Conservation (phyloP, 2,888 invertebrate species). For the Drosophila ezoana region DNA sequence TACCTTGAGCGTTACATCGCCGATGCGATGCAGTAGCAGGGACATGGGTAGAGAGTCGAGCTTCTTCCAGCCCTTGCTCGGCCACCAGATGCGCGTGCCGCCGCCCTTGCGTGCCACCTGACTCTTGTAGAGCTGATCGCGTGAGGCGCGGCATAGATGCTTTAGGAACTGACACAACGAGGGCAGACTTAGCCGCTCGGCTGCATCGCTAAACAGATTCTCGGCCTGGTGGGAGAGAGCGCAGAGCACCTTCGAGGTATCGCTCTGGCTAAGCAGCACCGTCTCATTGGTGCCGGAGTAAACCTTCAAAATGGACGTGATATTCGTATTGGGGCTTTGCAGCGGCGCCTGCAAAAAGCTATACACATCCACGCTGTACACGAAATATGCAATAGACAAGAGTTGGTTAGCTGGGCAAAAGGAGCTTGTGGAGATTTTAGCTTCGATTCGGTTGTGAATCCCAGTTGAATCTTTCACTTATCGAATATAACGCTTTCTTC, state of each 20-base stretch:
- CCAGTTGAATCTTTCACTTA: too few species aligned
- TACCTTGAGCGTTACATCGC: slow-evolving; percentile 94
- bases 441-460: too few species aligned
- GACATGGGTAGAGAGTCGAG: slow-evolving; percentile 86
- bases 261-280: slow-evolving; percentile 89
- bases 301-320: slow-evolving; percentile 84
- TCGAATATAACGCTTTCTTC: too few species aligned
- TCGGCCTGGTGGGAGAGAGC: slow-evolving; percentile 96
- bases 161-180: slow-evolving; percentile 93
- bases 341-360: slow-evolving; percentile 91
- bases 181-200: slow-evolving; percentile 93
- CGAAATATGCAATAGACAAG: background rate
- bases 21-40: slow-evolving; percentile 91
- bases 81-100: slow-evolving; percentile 85
- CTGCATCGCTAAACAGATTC: slow-evolving; percentile 95
- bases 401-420: background rate
- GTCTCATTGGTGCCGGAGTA: slow-evolving; percentile 85
- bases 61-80: slow-evolving; percentile 85
- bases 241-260: slow-evolving; percentile 95
- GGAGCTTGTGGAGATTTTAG: too few species aligned
- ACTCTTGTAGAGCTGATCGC: slow-evolving; percentile 88
- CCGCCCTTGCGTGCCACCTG: slow-evolving; percentile 85
- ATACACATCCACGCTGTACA: slow-evolving; percentile 91
- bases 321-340: slow-evolving; percentile 87
- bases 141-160: slow-evolving; percentile 94